These are phyloP conservation scores for Thamnaconus septentrionalis DNA, from an alignment of 2,113 vertebrate species.

Conservation along the genomic window DNA sequence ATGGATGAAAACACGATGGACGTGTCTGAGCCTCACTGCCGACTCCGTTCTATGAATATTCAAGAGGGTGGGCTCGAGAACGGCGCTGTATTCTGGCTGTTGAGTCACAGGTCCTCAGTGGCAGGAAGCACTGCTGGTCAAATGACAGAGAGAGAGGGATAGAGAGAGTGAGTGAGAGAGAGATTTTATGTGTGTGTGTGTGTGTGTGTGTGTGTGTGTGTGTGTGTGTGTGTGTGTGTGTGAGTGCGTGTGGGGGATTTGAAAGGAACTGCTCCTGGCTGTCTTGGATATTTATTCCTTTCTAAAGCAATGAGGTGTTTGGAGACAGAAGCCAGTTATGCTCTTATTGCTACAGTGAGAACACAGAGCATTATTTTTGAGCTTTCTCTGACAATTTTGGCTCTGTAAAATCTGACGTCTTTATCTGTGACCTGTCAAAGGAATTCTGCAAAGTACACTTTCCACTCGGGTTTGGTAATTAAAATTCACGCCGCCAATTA, in stretches of 20 bases:
- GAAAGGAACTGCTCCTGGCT: conserved; percentile 74
- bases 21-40: conserved; percentile 58
- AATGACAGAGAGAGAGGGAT: conserved; percentile 65
- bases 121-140: conserved; percentile 77
- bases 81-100: conserved; percentile 68
- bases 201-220: conserved; percentile 39
- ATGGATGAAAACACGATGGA: conserved; percentile 56
- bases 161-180: conserved; percentile 39
- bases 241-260: conserved; percentile 67
- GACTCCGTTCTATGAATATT: conserved; percentile 73
- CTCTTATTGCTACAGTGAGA: conserved; percentile 53
- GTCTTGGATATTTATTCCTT: conserved; percentile 75
- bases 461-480: conserved; percentile 1
- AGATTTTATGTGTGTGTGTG: conserved; percentile 26
- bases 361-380: conserved; percentile 54
- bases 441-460: conserved; percentile 4
- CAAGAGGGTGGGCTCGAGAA: conserved; percentile 67
- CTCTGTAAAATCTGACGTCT: conserved; percentile 21
- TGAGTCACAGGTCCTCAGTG: conserved; percentile 79
- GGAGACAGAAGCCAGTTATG: conserved; percentile 65
- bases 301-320: conserved; percentile 73
- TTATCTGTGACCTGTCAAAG: conserved; percentile 41
- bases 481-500: neutral
- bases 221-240: conserved; percentile 32
- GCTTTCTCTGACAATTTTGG: conserved; percentile 19